phyloP scores from a whole-genome alignment of 2,888 invertebrate species.

The Calameuta filiformis region DNA sequence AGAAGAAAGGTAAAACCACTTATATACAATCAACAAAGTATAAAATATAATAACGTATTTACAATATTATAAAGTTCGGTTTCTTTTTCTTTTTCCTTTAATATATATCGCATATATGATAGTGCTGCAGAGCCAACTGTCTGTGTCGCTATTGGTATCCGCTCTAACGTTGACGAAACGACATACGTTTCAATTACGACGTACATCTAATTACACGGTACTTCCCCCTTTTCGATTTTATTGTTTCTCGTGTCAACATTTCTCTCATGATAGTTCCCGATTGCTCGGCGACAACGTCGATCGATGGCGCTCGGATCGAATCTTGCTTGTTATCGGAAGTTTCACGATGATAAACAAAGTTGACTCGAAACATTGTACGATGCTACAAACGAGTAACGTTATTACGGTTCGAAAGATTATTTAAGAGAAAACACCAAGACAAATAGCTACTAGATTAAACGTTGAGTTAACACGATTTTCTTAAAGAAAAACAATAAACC shows the following conservation, averaged over 20 bases:
- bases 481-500: neutral
- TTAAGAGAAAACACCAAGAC: neutral
- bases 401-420: neutral
- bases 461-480: neutral
- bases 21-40: slow-evolving; percentile 41
- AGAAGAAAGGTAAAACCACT: slow-evolving; percentile 21
- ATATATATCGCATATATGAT: slow-evolving; percentile 24
- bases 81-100: slow-evolving; percentile 30
- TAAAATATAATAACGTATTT: slow-evolving; percentile 45
- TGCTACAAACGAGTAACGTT: neutral
- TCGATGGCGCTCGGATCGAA: neutral
- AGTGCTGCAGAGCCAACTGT: slow-evolving; percentile 25
- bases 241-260: neutral
- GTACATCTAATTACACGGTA: neutral
- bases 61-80: slow-evolving; percentile 39
- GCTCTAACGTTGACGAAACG: neutral
- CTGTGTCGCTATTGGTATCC: slow-evolving; percentile 25
- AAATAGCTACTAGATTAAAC: neutral
- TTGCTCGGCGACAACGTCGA: neutral
- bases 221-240: neutral
- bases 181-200: neutral
- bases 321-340: neutral
- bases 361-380: neutral
- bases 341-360: neutral
- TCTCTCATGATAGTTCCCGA: neutral